Base-by-base conservation (phyloP, 2,888 invertebrate species). In the Eristalinus sepulchralis region DNA sequence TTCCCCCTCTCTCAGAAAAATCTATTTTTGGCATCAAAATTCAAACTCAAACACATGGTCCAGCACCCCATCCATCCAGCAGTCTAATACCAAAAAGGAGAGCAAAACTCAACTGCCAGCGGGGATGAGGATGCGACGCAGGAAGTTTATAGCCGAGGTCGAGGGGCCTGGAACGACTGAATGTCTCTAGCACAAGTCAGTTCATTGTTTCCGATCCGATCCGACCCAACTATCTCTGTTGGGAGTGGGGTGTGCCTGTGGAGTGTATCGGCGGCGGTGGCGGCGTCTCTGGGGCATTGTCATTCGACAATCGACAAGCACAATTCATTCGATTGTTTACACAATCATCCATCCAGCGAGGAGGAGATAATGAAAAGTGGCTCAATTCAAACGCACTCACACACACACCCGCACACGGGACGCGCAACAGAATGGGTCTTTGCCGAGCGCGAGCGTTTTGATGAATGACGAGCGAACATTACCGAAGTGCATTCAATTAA, bases 381-480 rank as follows among this genome's bases (percentile, higher is more conserved):
- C 77, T 70, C 64, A 71, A 71, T 79, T 79, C 31, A 70, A 31
- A 33, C 10, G 33, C 27, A 27, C 27, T 3, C 27, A 62, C 22
- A 22, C 20, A 57, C 13, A 39, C 9, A 2, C 13, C 1, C 13
- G 22, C 17, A 55, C 55, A 55, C 55, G 20, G 4, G 22, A 57
- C 10, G 1, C 22, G 10, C 57, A 9, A n/a, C 47, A n/a, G n/a
- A 47, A 27, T 5, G 5, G 27, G 27, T 5, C 13, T 2, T 6
- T 3, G 6, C 2, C n/a, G 6, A 9, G 1, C 47, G 47, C 47
- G 47, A 47, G 17, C 47, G 17, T 47, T 71, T 81, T 84, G 81
- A 84, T 81, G 84, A 84, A 81, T 76, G 80, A 84, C 81, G 84
- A 77, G 85, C 76, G 85, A 77, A 81, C 68, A 81, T 81, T 81